Conservation (phyloP, 2,888 invertebrate species). For the Amblyteles armatorius region DNA sequence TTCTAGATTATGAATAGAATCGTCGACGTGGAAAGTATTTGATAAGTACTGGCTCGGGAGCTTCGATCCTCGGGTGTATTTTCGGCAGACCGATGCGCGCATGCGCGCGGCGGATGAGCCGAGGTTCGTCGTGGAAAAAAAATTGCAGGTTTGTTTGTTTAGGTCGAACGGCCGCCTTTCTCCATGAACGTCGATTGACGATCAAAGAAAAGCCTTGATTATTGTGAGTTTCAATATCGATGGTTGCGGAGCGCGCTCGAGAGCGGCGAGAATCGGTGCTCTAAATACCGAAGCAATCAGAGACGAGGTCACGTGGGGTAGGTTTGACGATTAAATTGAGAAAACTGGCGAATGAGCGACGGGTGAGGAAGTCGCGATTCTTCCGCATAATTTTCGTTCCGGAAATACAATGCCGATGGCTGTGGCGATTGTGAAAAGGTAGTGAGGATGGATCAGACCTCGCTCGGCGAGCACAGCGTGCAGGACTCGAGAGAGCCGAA, state of each 20-base stretch:
- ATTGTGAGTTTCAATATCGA: slow-evolving; percentile 21
- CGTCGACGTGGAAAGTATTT: not conserved
- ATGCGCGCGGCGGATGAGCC: slow-evolving; percentile 3
- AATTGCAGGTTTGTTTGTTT: slow-evolving; percentile 34
- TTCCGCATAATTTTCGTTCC: not conserved
- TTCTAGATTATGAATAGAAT: slow-evolving; percentile 40
- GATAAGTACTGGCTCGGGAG: not conserved
- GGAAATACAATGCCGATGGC: not conserved
- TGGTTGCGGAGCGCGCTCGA: not conserved
- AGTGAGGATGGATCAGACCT: slow-evolving; percentile 44
- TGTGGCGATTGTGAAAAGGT: not conserved
- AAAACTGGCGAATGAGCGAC: not conserved
- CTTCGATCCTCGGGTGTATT: slow-evolving; percentile 2
- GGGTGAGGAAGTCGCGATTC: slow-evolving; percentile 9
- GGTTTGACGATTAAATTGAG: not conserved
- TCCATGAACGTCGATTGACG: slow-evolving; percentile 23
- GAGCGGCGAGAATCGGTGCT: not conserved
- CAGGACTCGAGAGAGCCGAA: slow-evolving; percentile 72
- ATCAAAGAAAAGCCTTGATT: slow-evolving; percentile 24
- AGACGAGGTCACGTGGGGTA: slow-evolving; percentile 18
- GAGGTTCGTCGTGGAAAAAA: slow-evolving; percentile 23
- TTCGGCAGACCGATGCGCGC: slow-evolving; percentile 1
- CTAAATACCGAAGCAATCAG: slow-evolving; percentile 34
- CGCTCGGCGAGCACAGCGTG: slow-evolving; percentile 45
- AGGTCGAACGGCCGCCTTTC: not conserved